Evolutionary conservation across 2,113 vertebrate species (phyloP).

Genomic region (Nothoprocta perdicaria): DNA sequence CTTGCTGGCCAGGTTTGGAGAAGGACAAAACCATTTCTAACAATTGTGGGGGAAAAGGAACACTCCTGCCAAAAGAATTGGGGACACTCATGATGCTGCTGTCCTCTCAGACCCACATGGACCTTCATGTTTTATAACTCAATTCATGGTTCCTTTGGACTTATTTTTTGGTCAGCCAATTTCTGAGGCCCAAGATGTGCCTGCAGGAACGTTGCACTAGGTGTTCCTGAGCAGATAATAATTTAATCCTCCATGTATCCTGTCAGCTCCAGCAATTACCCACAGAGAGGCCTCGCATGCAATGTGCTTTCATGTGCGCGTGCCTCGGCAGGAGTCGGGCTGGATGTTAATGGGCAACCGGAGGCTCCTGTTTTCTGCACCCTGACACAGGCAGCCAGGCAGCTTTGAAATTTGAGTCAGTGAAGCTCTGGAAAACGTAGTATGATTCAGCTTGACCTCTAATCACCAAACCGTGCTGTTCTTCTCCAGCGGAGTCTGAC

Average conservation of each 20-base stretch:
- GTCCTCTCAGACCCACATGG: not conserved
- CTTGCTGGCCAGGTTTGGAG: not conserved
- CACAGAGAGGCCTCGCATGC: accelerated
- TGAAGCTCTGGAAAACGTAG: not conserved
- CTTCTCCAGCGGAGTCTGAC: conserved; percentile 4
- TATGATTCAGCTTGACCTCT: conserved; percentile 56
- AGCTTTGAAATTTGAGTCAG: not conserved
- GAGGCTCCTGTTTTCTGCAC: not conserved
- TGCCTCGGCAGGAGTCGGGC: not conserved
- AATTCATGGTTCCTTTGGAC: not conserved
- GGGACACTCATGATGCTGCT: too few species aligned
- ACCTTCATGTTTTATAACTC: too few species aligned
- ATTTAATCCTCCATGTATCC: accelerated
- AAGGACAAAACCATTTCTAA: not conserved
- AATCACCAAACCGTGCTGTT: not conserved
- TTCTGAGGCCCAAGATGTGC: not conserved
- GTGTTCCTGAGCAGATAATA: not conserved
- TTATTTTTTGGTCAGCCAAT: not conserved
- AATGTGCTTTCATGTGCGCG: not conserved
- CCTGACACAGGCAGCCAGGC: not conserved
- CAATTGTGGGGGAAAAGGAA: not conserved
- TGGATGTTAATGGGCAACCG: too few species aligned
- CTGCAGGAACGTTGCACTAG: not conserved
- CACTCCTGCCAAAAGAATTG: not conserved
- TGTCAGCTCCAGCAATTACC: not conserved